These are phyloP conservation scores for Hemistola chrysoprasaria DNA, from an alignment of 2,888 invertebrate genomes.

Conservation along the genomic window DNA sequence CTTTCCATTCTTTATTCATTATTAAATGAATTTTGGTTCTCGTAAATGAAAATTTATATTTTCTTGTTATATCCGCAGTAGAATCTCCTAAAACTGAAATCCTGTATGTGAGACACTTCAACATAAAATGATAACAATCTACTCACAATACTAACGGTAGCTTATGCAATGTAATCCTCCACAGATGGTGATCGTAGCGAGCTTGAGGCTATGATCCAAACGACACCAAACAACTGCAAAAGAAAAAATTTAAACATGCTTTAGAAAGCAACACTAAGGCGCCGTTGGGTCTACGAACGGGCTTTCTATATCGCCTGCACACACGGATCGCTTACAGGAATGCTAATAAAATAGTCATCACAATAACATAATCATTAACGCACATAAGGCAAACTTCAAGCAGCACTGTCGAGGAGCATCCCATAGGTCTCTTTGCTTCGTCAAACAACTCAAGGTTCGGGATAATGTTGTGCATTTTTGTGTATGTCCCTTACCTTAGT, in stretches of 20 bases:
- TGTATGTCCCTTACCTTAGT: slow-evolving; percentile 48
- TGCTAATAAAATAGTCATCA: slow-evolving; percentile 64
- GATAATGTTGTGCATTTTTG: slow-evolving; percentile 43
- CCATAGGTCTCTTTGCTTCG: slow-evolving; percentile 68
- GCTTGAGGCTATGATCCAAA: slow-evolving; percentile 83
- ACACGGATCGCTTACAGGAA: slow-evolving; percentile 77
- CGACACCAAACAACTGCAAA: slow-evolving; percentile 83
- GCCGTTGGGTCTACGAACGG: slow-evolving; percentile 69
- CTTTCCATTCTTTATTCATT: too few species aligned
- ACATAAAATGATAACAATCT: slow-evolving; percentile 40
- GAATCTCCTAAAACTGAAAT: too few species aligned
- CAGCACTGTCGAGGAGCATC: slow-evolving; percentile 62
- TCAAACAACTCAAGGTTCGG: slow-evolving; percentile 68
- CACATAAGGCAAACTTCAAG: slow-evolving; percentile 68
- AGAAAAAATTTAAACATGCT: slow-evolving; percentile 83
- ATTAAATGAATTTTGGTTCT: too few species aligned
- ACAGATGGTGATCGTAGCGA: slow-evolving; percentile 83
- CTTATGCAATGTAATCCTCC: slow-evolving; percentile 80
- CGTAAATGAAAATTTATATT: too few species aligned
- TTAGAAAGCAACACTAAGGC: slow-evolving; percentile 72
- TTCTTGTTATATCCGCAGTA: too few species aligned
- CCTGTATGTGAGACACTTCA: too few species aligned
- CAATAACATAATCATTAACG: slow-evolving; percentile 60
- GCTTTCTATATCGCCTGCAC: slow-evolving; percentile 78
- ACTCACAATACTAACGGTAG: slow-evolving; percentile 65